phyloP scores from a whole-genome alignment of 2,113 vertebrate species.

The Dinomys branickii region DNA sequence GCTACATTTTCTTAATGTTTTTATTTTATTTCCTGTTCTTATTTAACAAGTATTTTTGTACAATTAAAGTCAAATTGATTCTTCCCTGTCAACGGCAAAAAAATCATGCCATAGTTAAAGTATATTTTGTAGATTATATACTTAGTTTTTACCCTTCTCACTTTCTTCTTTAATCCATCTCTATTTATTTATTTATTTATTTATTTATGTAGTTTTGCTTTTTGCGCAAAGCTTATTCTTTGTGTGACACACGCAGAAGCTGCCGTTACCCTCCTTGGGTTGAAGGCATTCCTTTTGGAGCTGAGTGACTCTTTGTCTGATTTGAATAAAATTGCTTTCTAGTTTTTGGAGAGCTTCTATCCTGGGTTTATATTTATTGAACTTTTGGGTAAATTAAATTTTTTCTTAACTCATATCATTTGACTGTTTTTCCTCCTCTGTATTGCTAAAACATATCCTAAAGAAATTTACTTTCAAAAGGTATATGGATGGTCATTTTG shows the following conservation, averaged over 20 bases:
- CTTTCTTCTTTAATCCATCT: not conserved
- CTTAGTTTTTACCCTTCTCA: not conserved
- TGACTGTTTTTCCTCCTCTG: not conserved
- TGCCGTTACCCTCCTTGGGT: not conserved
- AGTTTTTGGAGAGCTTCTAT: not conserved
- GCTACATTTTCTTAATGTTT: not conserved
- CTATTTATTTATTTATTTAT: not conserved
- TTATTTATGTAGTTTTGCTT: not conserved
- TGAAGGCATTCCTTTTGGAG: not conserved
- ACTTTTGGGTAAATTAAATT: not conserved
- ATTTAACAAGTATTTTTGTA: not conserved
- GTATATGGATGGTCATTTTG: not conserved
- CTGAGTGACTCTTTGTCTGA: not conserved
- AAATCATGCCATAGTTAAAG: not conserved
- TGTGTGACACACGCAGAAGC: not conserved
- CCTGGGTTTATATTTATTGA: not conserved
- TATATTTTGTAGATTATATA: not conserved
- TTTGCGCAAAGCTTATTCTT: not conserved
- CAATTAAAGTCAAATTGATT: not conserved
- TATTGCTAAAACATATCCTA: slow-evolving; percentile 4
- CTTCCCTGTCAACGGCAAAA: not conserved
- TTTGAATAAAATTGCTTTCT: not conserved
- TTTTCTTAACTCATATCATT: not conserved
- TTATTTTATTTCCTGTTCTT: not conserved
- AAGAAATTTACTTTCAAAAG: slow-evolving; percentile 8